Evolutionary conservation across 1,140 invertebrate genomes (phyloP), one percentile per base, ranked within the genome.

Genomic region (Heliconius melpomene): DNA sequence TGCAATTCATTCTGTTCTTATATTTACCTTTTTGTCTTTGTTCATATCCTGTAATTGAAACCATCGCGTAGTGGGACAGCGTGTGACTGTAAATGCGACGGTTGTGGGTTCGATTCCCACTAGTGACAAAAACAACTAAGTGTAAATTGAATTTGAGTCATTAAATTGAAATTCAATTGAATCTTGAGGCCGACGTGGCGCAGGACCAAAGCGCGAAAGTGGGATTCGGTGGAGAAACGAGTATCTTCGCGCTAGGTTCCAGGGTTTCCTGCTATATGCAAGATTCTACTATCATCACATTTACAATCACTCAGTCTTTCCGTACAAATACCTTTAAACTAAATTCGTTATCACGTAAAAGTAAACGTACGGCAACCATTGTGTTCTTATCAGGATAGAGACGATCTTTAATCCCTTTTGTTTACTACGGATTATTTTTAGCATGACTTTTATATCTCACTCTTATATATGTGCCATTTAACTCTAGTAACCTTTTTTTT

Each of bases 381-480:
- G 54, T 60, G 7, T 23, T 23, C 54, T 57, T 60, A 60, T 60
- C 54, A 60, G 7, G 20, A 60, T 60, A 60, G 54, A 60, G 54
- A 23, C n/a, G 54, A 60, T 60, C 54, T 60, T 60, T 60, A n/a
- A 60, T 9, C 54, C 7, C 8, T n/a, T 60, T n/a, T 23, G 54
- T 60, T 60, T 60, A 60, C 54, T 60, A 60, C 54, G 20, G 9
- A 60, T 23, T 60, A 60, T 60, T 60, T 60, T 60, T 60, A 60
- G 54, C 54, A 60, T 54, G 13, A 46, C 7, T 60, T n/a, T 20
- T 60, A 2, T 60, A 60, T 60, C n/a, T 60, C 23, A 23, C 7
- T 60, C 9, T 23, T 60, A 60, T 60, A 57, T 57, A 60, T 60
- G 20, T 60, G 54, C n/a, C 54, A 60, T 60, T 60, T 60, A 60